phyloP scores from a whole-genome alignment of 2,113 vertebrate species.

The Lycaon pictus region DNA sequence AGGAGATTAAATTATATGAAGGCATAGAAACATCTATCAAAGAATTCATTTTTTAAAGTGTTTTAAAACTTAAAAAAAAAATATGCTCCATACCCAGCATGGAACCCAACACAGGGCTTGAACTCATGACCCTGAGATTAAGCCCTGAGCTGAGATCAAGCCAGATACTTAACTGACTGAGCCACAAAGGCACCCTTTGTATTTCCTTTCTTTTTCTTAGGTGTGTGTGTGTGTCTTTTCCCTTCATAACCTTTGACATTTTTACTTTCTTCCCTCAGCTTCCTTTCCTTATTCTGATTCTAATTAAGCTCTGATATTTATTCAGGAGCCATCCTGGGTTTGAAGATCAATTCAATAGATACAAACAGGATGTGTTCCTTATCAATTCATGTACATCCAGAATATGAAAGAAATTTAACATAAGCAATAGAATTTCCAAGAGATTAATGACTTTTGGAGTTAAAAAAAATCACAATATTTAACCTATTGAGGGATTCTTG shows the following conservation, averaged over 20 bases:
- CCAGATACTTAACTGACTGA: not conserved
- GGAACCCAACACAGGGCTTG: not conserved
- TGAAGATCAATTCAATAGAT: slow-evolving; percentile 42
- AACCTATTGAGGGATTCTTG: not conserved
- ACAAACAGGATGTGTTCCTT: not conserved
- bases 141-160: not conserved
- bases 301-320: slow-evolving; percentile 26
- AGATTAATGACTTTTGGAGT: slow-evolving; percentile 21
- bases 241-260: not conserved
- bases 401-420: slow-evolving; percentile 42
- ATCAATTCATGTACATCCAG: not conserved
- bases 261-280: slow-evolving; percentile 18
- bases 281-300: not conserved
- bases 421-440: not conserved
- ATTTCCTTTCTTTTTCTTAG: slow-evolving; percentile 18
- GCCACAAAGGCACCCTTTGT: not conserved
- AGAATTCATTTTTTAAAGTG: not conserved
- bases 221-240: not conserved
- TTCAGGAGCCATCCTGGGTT: not conserved
- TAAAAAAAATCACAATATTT: slow-evolving; percentile 1
- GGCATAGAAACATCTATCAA: not conserved
- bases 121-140: not conserved
- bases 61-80: not conserved
- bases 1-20: not conserved
- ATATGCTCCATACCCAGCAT: not conserved